Evolutionary conservation across 2,888 invertebrate species (phyloP).

Genomic region (Doris montereyensis): DNA sequence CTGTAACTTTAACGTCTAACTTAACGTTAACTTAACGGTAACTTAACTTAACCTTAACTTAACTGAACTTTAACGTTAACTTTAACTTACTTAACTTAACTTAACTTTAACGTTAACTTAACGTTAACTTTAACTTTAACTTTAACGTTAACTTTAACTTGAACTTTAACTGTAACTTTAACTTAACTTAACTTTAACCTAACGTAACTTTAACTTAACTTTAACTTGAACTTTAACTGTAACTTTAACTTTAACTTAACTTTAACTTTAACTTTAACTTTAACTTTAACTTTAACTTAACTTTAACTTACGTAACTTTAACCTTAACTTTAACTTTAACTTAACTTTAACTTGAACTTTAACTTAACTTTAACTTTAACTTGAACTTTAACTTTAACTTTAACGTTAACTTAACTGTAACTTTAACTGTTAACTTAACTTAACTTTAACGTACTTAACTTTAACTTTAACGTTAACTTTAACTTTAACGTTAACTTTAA

Average conservation of each 20-base stretch:
- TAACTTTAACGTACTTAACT: neutral
- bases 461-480: neutral
- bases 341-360: neutral
- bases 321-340: neutral
- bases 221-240: too few relatives aligned
- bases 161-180: too few relatives aligned
- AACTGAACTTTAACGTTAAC: too few relatives aligned
- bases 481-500: neutral
- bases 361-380: neutral
- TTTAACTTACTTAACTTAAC: neutral
- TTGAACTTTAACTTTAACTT: neutral
- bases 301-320: neutral
- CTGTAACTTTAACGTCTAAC: too few relatives aligned
- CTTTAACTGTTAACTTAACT: neutral
- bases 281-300: too few relatives aligned
- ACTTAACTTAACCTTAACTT: too few relatives aligned
- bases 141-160: neutral
- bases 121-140: constrained; percentile 1
- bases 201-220: too few relatives aligned
- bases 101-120: neutral
- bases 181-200: too few relatives aligned
- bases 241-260: too few relatives aligned
- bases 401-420: neutral
- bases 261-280: too few relatives aligned
- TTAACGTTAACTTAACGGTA: too few relatives aligned